Base-by-base conservation (phyloP, 1,140 invertebrate genomes). In the Belonocnema kinseyi region DNA sequence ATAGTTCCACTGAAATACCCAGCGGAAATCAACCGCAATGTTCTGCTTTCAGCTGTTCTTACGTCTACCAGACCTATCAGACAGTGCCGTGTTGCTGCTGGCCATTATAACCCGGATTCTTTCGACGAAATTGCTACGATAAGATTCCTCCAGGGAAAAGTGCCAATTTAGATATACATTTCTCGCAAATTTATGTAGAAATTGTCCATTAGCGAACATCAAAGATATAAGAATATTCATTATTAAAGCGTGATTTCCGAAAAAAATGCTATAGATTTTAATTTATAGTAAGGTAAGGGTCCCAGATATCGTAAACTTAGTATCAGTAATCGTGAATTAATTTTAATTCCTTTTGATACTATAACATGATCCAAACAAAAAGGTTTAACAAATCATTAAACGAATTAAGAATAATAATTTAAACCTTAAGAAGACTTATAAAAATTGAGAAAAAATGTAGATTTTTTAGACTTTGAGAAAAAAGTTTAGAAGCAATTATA, bases 11-110 rank as follows among this genome's bases (percentile, higher is more conserved):
- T 33, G 26, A 66, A 66, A 66, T 66, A 66, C 61, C 61, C 61
- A 66, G 61, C 61, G 61, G 61, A 66, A 66, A 66, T 66, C 61
- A 66, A 66, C 61, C 61, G 61, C 61, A 66, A 66, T 66, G 61
- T 66, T 66, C 21, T 46, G 61, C 61, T 66, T 66, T 66, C 26
- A 33, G 26, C 61, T 66, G 61, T 66, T 66, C 61, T 66, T 11
- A 46, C 10, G 10, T 11, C 5, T 46, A 46, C 40, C 40, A 46
- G 40, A 33, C 3, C 26, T 33, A 33, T 33, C 58, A 33, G 26
- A 66, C 4, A 26, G 40, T 21, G 26, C 26, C 61, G 61, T 40
- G 61, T 66, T 66, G 26, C 26, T 66, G 14, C 26, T 40, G 33
- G 21, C 58, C 61, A 46, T 66, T 66, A 66, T 40, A 66, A 66